Evolutionary conservation across 2,888 invertebrate species (phyloP).

Genomic region (Agrochola macilenta): DNA sequence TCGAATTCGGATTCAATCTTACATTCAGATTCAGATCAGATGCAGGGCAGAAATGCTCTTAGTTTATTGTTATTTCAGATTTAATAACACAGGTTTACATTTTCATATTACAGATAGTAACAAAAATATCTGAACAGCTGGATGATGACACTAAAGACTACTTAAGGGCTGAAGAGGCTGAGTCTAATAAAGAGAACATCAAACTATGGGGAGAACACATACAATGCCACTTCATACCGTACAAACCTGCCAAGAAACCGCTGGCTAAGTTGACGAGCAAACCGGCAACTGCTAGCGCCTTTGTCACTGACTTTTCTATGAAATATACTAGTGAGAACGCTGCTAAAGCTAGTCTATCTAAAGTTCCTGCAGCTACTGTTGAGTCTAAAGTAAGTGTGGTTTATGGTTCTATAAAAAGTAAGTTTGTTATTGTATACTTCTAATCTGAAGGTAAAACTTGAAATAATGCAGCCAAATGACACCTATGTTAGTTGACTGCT

Average conservation of each 20-base stretch:
- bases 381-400: conserved; percentile 77
- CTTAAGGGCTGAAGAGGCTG: conserved; percentile 80
- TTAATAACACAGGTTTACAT: neutral
- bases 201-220: conserved; percentile 88
- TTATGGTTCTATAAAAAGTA: neutral
- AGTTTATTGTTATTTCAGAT: conserved; percentile 8
- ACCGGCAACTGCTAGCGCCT: conserved; percentile 80
- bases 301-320: conserved; percentile 89
- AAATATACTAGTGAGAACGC: conserved; percentile 77
- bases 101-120: conserved; percentile 82
- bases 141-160: conserved; percentile 87
- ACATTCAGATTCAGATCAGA: too few relatives aligned
- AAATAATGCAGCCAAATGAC: neutral
- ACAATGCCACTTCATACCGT: conserved; percentile 83
- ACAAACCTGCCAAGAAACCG: conserved; percentile 81
- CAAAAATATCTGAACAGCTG: conserved; percentile 84
- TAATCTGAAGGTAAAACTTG: neutral
- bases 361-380: conserved; percentile 61
- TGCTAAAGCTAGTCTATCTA: conserved; percentile 59
- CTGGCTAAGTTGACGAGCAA: conserved; percentile 82
- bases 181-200: conserved; percentile 77
- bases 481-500: neutral
- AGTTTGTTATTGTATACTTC: neutral
- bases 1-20: too few relatives aligned
- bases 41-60: too few relatives aligned